phyloP scores from a whole-genome alignment of 2,113 vertebrate species.

The Trematomus loennbergii region DNA sequence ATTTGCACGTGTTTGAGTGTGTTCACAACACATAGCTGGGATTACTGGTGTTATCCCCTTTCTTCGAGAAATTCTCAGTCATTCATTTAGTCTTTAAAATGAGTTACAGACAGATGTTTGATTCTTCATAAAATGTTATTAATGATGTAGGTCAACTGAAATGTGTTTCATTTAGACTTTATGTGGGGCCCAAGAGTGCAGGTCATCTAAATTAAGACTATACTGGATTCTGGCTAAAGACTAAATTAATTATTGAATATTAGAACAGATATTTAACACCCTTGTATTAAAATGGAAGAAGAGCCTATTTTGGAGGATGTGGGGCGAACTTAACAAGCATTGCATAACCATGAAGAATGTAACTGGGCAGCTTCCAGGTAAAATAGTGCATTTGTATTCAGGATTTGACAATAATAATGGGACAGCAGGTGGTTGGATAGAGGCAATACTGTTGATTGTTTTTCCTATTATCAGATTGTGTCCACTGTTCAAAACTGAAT shows the following conservation, averaged over 20 bases:
- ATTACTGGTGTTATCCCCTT: neutral
- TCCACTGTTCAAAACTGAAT: neutral
- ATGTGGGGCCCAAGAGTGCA: neutral
- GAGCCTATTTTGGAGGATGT: neutral
- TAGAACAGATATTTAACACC: neutral
- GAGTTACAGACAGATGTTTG: neutral
- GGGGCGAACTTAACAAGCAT: slow-evolving; percentile 10
- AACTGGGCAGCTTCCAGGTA: neutral
- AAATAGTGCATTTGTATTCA: slow-evolving; percentile 1
- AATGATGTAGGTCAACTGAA: neutral
- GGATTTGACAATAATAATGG: neutral
- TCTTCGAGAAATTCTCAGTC: neutral
- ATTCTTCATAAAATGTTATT: neutral
- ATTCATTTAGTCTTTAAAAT: neutral
- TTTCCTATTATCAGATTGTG: neutral
- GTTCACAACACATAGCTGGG: neutral
- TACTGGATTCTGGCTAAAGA: neutral
- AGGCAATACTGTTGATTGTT: neutral
- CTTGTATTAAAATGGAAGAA: neutral
- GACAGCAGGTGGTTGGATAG: neutral
- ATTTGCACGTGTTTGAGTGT: slow-evolving; percentile 12
- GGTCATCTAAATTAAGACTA: neutral
- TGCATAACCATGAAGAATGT: neutral
- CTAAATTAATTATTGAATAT: neutral
- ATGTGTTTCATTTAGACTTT: neutral